A percentile compares a stretch with the other conserved stretches of the same genome.
Conservation (phyloP, 1,140 invertebrate species). For the Drosophila serrata region DNA sequence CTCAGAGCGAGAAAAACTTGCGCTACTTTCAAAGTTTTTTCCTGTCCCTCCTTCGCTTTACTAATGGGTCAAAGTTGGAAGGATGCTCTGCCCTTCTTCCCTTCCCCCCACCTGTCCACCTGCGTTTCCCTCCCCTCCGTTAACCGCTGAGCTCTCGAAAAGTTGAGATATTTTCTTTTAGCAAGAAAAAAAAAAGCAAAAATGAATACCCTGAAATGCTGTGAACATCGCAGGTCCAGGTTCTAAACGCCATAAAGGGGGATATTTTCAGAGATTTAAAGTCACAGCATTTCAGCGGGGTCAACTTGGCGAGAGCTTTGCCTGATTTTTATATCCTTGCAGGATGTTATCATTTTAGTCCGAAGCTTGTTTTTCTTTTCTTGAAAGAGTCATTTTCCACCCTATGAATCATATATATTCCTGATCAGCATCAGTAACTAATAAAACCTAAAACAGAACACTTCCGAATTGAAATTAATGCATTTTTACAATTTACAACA, state of each 20-base stretch:
- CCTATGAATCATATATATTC: no score
- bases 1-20: constrained; percentile 62
- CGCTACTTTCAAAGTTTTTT: constrained; percentile 66
- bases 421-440: no score
- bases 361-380: no score
- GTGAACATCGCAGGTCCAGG: constrained; percentile 52
- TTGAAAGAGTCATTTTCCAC: no score
- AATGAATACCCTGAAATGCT: constrained; percentile 43
- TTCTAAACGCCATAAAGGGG: constrained; percentile 14
- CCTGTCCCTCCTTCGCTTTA: constrained; percentile 10
- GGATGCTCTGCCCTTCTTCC: constrained; percentile 44
- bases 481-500: no score
- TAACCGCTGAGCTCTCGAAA: constrained; percentile 66
- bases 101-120: constrained; percentile 6
- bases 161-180: constrained; percentile 54
- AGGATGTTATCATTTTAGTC: no score
- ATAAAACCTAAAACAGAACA: no score
- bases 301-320: constrained; percentile 33
- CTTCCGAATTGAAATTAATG: no score
- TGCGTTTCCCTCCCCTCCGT: neutral
- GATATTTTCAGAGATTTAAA: constrained; percentile 28
- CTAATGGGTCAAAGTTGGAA: constrained; percentile 78
- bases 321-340: constrained; percentile 6
- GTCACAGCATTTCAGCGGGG: constrained; percentile 18
- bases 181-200: constrained; percentile 16